Conservation (phyloP, 1,140 invertebrate genomes). For the Epicauta chinensis region DNA sequence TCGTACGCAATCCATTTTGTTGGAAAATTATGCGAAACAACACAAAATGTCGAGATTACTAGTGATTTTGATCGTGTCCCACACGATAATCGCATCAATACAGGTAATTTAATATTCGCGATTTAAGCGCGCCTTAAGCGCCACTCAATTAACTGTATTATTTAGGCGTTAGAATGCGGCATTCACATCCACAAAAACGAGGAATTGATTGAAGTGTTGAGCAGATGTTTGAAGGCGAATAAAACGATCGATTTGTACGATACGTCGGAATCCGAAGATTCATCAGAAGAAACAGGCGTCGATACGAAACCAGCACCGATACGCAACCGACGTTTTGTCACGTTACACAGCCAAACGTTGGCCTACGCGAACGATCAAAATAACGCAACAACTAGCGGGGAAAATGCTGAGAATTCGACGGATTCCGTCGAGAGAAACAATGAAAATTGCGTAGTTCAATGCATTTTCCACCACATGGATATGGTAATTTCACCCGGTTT, state of each 20-base stretch:
- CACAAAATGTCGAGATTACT: too few species aligned
- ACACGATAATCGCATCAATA: too few species aligned
- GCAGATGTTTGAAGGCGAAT: conserved; percentile 24
- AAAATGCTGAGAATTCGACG: neutral
- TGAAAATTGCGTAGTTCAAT: conserved; percentile 24
- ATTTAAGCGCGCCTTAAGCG: too few species aligned
- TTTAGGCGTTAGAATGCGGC: conserved; percentile 35
- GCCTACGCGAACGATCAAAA: conserved; percentile 3
- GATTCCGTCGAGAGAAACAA: too few species aligned
- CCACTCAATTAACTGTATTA: too few species aligned
- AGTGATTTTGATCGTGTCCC: too few species aligned
- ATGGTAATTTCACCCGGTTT: neutral
- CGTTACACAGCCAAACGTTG: neutral
- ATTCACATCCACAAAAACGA: conserved; percentile 22
- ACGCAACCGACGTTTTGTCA: neutral
- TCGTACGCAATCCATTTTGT: too few species aligned
- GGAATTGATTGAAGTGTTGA: conserved; percentile 19
- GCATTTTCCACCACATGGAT: conserved; percentile 24
- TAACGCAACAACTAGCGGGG: conserved; percentile 6
- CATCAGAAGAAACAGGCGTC: conserved; percentile 17
- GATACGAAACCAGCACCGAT: neutral
- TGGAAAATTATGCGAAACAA: too few species aligned
- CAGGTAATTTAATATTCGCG: too few species aligned
- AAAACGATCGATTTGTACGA: conserved; percentile 25
- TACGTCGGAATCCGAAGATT: conserved; percentile 8